Base-by-base conservation (phyloP, 2,113 vertebrate species). In the Phoenicopterus ruber region DNA sequence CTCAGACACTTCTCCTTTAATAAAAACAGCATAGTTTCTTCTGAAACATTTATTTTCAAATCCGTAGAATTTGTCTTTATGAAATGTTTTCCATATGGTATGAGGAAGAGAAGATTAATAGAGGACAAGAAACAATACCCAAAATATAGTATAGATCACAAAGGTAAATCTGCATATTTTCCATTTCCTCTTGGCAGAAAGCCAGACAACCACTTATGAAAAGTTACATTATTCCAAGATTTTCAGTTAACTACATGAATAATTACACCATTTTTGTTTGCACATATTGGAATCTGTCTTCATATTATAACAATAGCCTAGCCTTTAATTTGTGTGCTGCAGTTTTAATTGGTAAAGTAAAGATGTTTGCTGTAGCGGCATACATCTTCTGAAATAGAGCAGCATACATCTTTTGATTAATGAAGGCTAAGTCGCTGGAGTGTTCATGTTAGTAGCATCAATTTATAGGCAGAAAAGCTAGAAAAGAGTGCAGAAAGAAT, bases 161-260 rank as follows among this genome's bases (percentile, higher is more conserved):
- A 82, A 62, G 21, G 13, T 44, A 81, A 88, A 90, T 95, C 84
- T 87, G 32, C 42, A 20, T 57, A 38, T 49, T 80, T 61, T 91
- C 52, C 8, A 34, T 72, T 91, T 86, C 59, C 19, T 74, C 55
- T 74, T 92, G 81, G 81, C 46, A 70, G 52, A 50, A n/a, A 58
- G 26, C 22, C 90, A 89, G 36, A 26, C 40, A 96, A 11, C 11
- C 32, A 62, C 34, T 82, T 91, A 24, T 7, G 46, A 49, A 52
- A 73, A 62, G 26, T 69, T 82, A 34, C 11, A 36, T 77, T 93
- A 65, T 82, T 90, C 71, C 20, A 70, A 67, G 32, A 17, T 21
- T 91, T 95, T 90, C 71, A 74, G 28, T 95, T 88, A 93, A 66
- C n/a, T 86, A 18, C 63, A n/a, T 81, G 46, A 89, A 90, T 90